Conservation (phyloP, 1,140 invertebrate species). For the Lepidurus apus region DNA sequence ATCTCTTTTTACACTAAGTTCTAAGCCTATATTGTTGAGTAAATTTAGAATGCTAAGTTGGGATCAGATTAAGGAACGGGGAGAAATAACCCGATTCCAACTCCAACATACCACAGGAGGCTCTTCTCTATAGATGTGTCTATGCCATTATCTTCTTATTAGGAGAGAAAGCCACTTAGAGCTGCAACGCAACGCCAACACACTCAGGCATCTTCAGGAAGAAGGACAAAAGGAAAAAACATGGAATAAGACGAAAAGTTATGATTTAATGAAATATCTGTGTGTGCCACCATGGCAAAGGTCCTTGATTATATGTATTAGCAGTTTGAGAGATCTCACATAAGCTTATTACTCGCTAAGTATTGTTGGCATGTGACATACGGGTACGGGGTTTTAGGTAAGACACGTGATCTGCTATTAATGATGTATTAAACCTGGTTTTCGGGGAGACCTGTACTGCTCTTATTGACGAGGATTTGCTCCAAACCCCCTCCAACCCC, state of each 20-base stretch:
- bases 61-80: background rate
- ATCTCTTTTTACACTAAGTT: background rate
- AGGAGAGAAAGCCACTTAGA: background rate
- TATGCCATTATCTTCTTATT: background rate
- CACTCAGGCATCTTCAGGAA: background rate
- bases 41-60: background rate
- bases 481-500: background rate
- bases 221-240: background rate
- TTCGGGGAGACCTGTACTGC: background rate
- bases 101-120: too few species aligned
- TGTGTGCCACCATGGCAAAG: background rate
- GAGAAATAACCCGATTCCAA: too few species aligned
- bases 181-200: background rate
- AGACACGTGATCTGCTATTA: background rate
- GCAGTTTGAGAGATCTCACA: background rate
- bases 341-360: background rate
- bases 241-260: background rate
- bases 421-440: conserved; percentile 22
- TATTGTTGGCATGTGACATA: background rate
- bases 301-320: conserved; percentile 5
- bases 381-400: background rate
- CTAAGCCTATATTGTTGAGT: background rate
- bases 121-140: too few species aligned
- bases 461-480: background rate
- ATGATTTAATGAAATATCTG: background rate